A percentile compares a stretch with the other conserved stretches of the same genome.
Evolutionary conservation across 1,140 invertebrate species (phyloP).

Genomic region (Pseudobourletiella spinata): DNA sequence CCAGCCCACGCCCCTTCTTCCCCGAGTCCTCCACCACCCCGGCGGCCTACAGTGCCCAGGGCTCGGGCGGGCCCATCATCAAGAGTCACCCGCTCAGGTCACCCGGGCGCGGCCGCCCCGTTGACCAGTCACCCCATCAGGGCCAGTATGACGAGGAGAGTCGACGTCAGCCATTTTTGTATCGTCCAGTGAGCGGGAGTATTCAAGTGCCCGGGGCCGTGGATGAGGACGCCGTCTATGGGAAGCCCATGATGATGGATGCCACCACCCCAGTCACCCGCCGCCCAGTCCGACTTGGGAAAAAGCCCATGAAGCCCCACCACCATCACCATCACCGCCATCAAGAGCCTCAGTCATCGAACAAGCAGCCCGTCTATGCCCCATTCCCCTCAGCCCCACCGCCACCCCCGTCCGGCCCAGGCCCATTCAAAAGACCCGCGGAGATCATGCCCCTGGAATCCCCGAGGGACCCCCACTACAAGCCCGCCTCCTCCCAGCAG

Average conservation of each 20-base stretch:
- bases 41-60: not conserved
- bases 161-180: not conserved
- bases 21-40: not conserved
- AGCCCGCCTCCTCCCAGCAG: not conserved
- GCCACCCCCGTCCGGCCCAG: not conserved
- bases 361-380: no score
- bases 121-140: not conserved
- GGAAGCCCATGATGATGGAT: slow-evolving; percentile 30
- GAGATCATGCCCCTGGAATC: not conserved
- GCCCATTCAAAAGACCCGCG: not conserved
- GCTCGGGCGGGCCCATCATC: not conserved
- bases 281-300: not conserved
- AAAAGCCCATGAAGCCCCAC: not conserved
- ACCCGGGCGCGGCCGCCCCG: not conserved
- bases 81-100: slow-evolving; percentile 7
- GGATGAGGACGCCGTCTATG: slow-evolving; percentile 17
- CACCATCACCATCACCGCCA: no score
- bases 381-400: no score
- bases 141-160: not conserved
- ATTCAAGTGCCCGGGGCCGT: slow-evolving; percentile 1
- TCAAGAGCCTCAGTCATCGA: no score
- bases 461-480: not conserved
- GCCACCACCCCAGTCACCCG: slow-evolving; percentile 9
- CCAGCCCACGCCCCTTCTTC: not conserved
- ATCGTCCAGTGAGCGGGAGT: not conserved